Base-by-base conservation (phyloP, 2,888 invertebrate genomes). In the Mamestra brassicae region DNA sequence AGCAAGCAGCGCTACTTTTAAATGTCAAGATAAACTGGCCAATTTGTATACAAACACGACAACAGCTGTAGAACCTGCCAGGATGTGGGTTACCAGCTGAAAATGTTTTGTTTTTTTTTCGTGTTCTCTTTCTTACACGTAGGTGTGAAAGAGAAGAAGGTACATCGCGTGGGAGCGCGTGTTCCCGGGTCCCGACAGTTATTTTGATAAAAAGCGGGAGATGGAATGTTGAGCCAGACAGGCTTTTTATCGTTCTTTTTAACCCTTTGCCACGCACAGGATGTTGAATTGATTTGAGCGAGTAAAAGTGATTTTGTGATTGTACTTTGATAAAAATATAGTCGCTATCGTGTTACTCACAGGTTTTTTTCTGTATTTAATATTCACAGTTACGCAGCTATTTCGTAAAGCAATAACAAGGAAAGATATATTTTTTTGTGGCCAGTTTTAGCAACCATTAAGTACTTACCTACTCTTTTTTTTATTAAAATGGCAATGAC, bases 51-150 rank as follows among this genome's bases (percentile, higher is more conserved):
- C 55, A 69, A 83, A 80, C 80, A 83, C 26, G n/a, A n/a, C 26
- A 72, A 66, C 86, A 86, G 81, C 85, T 86, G 87, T 78, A 65
- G 58, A 85, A 86, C 86, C 85, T 87, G 86, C 75, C 77, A 76
- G 85, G 85, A 85, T 85, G 85, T 85, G 85, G 79, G 84, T 75
- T 86, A 86, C 58, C 85, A 87, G 79, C 84, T 80, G 84, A 81
- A 73, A 57, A 42, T 17, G 72, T 80, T 81, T 80, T 87, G 70
- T 85, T 80, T 86, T 83, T 80, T 38, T 81, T 70, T 26, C 26
- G 17, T 52, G n/a, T 65, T 34, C 76, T 74, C 87, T 80, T 62
- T 84, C 70, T 61, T 17, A 34, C 26, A 1, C 26, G 13, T 58
- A 7, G 3, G 71, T 34, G 17, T n/a, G 54, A 84, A n/a, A n/a